Evolutionary conservation across 2,888 invertebrate species (phyloP).

Genomic region (Lottia gigantea): DNA sequence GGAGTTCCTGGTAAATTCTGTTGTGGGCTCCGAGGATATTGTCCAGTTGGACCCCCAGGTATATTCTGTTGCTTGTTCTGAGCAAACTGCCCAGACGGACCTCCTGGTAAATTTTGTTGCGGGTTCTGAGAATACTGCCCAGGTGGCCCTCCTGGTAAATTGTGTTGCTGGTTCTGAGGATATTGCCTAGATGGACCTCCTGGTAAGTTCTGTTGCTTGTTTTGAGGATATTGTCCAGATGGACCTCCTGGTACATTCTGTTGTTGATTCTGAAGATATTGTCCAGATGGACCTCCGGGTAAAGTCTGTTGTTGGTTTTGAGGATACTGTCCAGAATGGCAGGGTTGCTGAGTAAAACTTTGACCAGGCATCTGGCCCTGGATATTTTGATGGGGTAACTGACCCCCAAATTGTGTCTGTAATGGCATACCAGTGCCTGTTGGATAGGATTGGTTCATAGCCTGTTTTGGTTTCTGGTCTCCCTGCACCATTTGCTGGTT

Average conservation of each 20-base stretch:
- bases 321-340: not conserved
- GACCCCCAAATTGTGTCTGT: too few relatives aligned
- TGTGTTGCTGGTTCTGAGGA: not conserved
- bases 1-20: not conserved
- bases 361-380: too few relatives aligned
- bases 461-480: too few relatives aligned
- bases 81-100: not conserved
- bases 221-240: not conserved
- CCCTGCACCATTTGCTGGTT: too few relatives aligned
- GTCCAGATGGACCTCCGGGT: not conserved
- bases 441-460: too few relatives aligned
- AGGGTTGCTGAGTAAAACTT: too few relatives aligned
- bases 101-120: not conserved
- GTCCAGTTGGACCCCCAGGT: slow-evolving; percentile 14
- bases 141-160: too few relatives aligned
- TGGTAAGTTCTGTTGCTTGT: too few relatives aligned
- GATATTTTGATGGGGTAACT: too few relatives aligned
- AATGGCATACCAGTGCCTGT: too few relatives aligned
- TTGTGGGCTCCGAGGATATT: too few relatives aligned
- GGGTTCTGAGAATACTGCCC: not conserved
- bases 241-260: not conserved
- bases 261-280: not conserved
- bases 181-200: not conserved
- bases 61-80: slow-evolving; percentile 5
- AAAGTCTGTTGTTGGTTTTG: not conserved